Evolutionary conservation across 2,113 vertebrate species (phyloP), one percentile per base, ranked within the genome.

Genomic region (Neoarius graeffei): DNA sequence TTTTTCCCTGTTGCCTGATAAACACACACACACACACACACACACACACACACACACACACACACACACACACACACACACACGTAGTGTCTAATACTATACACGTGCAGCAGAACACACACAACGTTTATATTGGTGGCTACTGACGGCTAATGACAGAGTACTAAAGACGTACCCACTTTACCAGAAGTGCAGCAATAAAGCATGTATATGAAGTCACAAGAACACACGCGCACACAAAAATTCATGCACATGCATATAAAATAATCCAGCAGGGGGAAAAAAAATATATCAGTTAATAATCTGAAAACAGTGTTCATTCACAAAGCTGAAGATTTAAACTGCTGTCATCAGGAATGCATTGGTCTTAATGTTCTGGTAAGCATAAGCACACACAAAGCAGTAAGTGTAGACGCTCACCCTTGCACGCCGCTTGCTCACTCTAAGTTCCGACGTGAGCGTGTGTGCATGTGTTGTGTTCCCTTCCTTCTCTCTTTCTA

Each of bases 371-470:
- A 54, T 35, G 23, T 30, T 52, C 48, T 73, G 56, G 27, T 27
- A 57, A 42, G 56, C 81, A 30, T n/a, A 90, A 50, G 59, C 83
- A 81, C 25, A 19, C 30, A 2, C 35, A 89, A 79, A 86, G 76
- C 77, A 88, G 85, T 77, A 86, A 83, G 85, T 88, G 83, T 83
- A 67, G 89, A 88, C 85, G 74, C 95, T 95, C 93, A 95, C 93
- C 93, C 94, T 95, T 91, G 85, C 79, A 88, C 86, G 89, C 90
- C 92, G 93, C 90, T 86, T 90, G 91, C 87, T 91, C 91, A 91
- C 90, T 94, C 93, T 91, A 92, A 94, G 93, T 92, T 94, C 93
- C 93, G 93, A 81, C 71, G 91, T 93, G 91, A 67, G 85, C 88
- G 89, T 92, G 92, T 81, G 57, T 88, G 67, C 71, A 64, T 85